Evolutionary conservation across 2,113 vertebrate species (phyloP).

Genomic region (Thunnus maccoyii): DNA sequence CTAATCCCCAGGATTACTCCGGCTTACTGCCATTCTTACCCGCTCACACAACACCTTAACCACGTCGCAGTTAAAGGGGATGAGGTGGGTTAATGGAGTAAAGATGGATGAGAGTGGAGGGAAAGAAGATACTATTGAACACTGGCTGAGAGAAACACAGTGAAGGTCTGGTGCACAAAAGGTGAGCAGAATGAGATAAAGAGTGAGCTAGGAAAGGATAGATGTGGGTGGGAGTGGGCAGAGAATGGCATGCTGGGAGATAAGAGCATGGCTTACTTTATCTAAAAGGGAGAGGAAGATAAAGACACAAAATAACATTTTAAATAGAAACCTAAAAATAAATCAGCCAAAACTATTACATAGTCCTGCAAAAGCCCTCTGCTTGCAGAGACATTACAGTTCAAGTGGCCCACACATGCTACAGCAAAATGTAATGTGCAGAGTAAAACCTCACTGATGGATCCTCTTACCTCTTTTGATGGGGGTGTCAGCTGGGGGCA

Average conservation of each 20-base stretch:
- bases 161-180: constrained; percentile 6
- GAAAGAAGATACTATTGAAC: constrained; percentile 34
- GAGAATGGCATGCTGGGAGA: constrained; percentile 33
- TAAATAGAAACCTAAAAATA: background rate
- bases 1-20: constrained; percentile 79
- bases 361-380: no score
- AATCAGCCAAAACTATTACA: no score
- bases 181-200: constrained; percentile 5
- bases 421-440: background rate
- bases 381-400: background rate
- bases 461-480: constrained; percentile 76
- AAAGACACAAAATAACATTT: background rate
- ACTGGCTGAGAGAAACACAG: background rate
- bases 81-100: constrained; percentile 62
- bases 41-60: constrained; percentile 76
- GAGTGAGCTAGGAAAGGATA: background rate
- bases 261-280: background rate
- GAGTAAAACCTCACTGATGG: background rate
- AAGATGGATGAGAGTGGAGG: constrained; percentile 51
- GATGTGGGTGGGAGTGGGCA: constrained; percentile 7
- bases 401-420: background rate
- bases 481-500: constrained; percentile 62
- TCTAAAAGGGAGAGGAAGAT: background rate
- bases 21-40: constrained; percentile 79
- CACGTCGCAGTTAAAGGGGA: constrained; percentile 52